A percentile compares a stretch with the other conserved stretches of the same genome.
phyloP scores from a whole-genome alignment of 1,140 invertebrate genomes.

The Chelonus insularis region DNA sequence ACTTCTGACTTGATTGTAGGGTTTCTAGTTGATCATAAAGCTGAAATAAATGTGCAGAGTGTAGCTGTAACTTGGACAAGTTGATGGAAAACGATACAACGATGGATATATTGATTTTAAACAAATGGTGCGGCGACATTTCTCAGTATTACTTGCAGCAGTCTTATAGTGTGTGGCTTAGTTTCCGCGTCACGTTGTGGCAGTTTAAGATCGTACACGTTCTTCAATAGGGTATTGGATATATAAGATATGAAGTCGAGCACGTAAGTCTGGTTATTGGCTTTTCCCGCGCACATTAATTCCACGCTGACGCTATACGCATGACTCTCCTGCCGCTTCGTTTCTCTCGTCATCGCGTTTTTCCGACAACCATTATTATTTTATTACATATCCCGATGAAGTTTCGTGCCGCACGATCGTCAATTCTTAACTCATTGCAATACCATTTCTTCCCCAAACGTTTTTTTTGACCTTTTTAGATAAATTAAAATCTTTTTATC shows the following conservation, averaged over 20 bases:
- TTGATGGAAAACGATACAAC: constrained; percentile 2
- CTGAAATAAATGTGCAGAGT: background rate
- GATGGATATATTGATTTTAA: background rate
- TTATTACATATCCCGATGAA: constrained; percentile 1
- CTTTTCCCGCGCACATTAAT: constrained; percentile 29
- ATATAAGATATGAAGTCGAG: constrained; percentile 42
- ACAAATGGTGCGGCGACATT: constrained; percentile 3
- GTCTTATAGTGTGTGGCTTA: constrained; percentile 32
- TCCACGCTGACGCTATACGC: constrained; percentile 20
- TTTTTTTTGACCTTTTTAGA: background rate
- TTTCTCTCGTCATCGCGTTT: constrained; percentile 10
- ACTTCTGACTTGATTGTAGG: background rate
- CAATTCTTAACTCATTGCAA: background rate
- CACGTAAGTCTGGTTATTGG: constrained; percentile 34
- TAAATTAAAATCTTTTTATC: background rate
- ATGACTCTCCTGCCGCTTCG: constrained; percentile 6
- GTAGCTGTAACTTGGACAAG: background rate
- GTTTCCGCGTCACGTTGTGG: constrained; percentile 49
- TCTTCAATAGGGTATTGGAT: constrained; percentile 37
- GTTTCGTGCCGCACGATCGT: constrained; percentile 12
- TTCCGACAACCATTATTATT: constrained; percentile 7
- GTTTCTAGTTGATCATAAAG: background rate
- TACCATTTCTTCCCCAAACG: background rate
- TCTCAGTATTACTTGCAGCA: background rate
- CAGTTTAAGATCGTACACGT: constrained; percentile 43